Base-by-base conservation (phyloP, 2,797 vertebrate genomes). In the Lepus oiostolus region DNA sequence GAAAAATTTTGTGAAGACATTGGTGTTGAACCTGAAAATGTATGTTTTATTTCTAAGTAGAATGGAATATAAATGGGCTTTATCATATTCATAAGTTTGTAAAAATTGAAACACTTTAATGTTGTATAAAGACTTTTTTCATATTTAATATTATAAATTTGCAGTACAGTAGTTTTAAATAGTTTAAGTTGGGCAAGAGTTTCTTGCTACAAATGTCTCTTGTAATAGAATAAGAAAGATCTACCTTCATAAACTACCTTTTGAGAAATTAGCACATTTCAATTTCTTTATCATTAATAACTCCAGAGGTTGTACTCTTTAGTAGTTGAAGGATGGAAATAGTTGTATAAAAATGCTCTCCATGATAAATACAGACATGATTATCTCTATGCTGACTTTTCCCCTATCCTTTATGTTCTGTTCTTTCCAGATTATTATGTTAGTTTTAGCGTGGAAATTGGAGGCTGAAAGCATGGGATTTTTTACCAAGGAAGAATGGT, bases 401-500 rank as follows among this genome's bases (percentile, higher is more conserved):
- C 95, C 54, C 96, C 93, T 96, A 90, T 98, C 90, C 67, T 97
- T 94, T 84, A 96, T 97, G 95, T 97, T 97, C 97, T 97, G 65
- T 97, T 67, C 97, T 95, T 93, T 97, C 30, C 98, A 99, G 99
- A 99, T 99, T 97, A 99, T 99, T 97, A 99, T 99, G 99, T 98
- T 99, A 98, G 99, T 99, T 97, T 98, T 99, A 98, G 99, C 99
- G 67, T 99, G 99, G 99, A 99, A 99, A 97, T 98, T 99, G 98
- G 99, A 99, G 98, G 99, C 99, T 97, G 99, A 98, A 97, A 99
- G 98, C 98, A 99, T 99, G 99, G 99, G 99, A 60, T 99, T 99
- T 99, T 99, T 99, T 98, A 99, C 99, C 89, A 99, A 99, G 98
- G 99, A 99, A 97, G 99, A 99, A 98, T 99, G 99, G 99, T 98